Evolutionary conservation across 2,113 vertebrate genomes (phyloP), one percentile per base, ranked within the genome.

Genomic region (Guaruba guarouba): DNA sequence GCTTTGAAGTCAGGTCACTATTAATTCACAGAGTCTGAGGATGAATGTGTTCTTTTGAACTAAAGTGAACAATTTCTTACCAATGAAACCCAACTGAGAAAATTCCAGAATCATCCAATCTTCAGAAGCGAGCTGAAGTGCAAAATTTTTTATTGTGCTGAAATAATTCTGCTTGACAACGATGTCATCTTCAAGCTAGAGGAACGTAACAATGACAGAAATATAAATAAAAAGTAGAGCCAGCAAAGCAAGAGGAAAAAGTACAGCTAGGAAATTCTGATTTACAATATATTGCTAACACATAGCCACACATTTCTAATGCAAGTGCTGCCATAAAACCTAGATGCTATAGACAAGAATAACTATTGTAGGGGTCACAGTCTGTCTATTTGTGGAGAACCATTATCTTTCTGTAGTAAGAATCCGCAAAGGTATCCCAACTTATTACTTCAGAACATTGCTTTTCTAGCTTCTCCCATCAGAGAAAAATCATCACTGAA

Each of bases 101-200:
- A 99, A 99, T 97, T 99, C 99, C 83, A 99, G 98, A 97, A 99
- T 99, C 99, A 99, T 99, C 99, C 99, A 99, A 96, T 99, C 99
- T 96, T 99, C 99, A 57, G 99, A 99, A 46, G 99, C 98, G 0
- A 99, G 98, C 97, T 99, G 99, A 97, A 99, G 98, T 33, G 99
- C 99, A 98, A 99, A 99, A 97, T 99, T 99, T 97, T 99, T 99
- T 98, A 99, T 99, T 33, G 99, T 99, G 97, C 99, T 99, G 98
- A 99, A 99, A 97, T 99, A 99, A 98, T 99, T 99, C 92, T 99
- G 99, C 95, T 99, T 99, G 96, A 99, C 99, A 97, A 99, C 99
- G 77, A 99, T 99, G 97, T 99, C 99, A 91, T 99, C 99, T 98
- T 99, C 99, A 97, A 99, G 98, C 99, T 99, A 93, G 92, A 76